These are phyloP conservation scores for Cyprinodon tularosa DNA, from an alignment of 2,113 vertebrate species.

Conservation along the genomic window DNA sequence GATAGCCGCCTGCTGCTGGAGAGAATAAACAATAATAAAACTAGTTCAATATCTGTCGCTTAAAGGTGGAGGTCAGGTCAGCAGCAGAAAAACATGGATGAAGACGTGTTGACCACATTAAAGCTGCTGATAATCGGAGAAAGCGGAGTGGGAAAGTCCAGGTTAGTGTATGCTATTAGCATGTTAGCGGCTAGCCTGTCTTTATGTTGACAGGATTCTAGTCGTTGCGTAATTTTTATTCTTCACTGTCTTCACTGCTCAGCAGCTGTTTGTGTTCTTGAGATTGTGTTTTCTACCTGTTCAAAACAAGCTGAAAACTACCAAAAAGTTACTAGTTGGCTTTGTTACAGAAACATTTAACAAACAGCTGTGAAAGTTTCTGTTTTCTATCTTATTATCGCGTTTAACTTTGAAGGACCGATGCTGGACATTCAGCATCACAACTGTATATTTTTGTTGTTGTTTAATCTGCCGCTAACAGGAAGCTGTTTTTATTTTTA, in stretches of 20 bases:
- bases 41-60: neutral
- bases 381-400: neutral
- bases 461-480: neutral
- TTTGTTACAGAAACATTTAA: neutral
- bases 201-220: constrained; percentile 51
- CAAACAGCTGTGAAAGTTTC: neutral
- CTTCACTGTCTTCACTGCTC: neutral
- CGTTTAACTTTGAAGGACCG: neutral
- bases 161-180: constrained; percentile 75
- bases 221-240: constrained; percentile 40
- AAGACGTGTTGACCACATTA: constrained; percentile 94
- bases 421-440: neutral
- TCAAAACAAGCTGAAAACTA: neutral
- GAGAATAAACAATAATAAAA: constrained; percentile 16
- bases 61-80: neutral
- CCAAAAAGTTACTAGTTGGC: neutral
- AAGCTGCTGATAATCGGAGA: constrained; percentile 97
- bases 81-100: constrained; percentile 83
- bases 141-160: constrained; percentile 97
- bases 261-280: neutral
- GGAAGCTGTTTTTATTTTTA: neutral
- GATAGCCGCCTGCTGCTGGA: constrained; percentile 23
- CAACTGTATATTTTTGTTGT: neutral
- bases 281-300: neutral
- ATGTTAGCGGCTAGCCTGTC: constrained; percentile 47